phyloP scores from a whole-genome alignment of 2,888 invertebrate species.

The Dicyrtomina minuta region DNA sequence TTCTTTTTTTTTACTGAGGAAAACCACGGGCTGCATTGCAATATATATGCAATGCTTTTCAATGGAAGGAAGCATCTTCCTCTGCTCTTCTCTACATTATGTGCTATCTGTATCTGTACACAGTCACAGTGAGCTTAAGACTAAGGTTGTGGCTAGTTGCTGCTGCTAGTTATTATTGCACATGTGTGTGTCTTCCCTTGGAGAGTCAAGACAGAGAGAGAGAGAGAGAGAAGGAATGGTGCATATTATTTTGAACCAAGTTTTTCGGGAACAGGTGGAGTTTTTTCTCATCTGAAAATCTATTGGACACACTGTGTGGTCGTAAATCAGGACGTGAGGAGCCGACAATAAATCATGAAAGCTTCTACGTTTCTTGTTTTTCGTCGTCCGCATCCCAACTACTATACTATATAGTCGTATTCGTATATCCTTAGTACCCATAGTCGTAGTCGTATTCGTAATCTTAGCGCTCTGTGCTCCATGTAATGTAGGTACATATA shows the following conservation, averaged over 20 bases:
- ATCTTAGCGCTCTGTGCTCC: background rate
- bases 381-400: slow-evolving; percentile 8
- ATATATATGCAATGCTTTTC: no score
- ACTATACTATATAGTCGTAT: no score
- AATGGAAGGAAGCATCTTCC: no score
- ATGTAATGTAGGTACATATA: background rate
- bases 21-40: no score
- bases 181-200: background rate
- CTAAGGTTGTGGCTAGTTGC: no score
- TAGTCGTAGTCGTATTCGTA: no score
- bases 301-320: slow-evolving; percentile 52
- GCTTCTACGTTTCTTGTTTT: slow-evolving; percentile 20
- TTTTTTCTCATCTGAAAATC: slow-evolving; percentile 39
- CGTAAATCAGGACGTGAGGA: slow-evolving; percentile 53
- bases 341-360: slow-evolving; percentile 48
- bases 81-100: no score
- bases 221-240: slow-evolving; percentile 10
- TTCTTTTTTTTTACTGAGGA: no score
- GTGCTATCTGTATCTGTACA: no score
- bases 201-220: no score
- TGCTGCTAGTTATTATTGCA: slow-evolving; percentile 22
- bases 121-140: no score
- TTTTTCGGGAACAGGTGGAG: slow-evolving; percentile 44
- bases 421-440: no score
- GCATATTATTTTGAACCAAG: slow-evolving; percentile 25